Evolutionary conservation across 2,888 invertebrate species (phyloP), one percentile per base, ranked within the genome.

Genomic region (Tanypteryx hageni): DNA sequence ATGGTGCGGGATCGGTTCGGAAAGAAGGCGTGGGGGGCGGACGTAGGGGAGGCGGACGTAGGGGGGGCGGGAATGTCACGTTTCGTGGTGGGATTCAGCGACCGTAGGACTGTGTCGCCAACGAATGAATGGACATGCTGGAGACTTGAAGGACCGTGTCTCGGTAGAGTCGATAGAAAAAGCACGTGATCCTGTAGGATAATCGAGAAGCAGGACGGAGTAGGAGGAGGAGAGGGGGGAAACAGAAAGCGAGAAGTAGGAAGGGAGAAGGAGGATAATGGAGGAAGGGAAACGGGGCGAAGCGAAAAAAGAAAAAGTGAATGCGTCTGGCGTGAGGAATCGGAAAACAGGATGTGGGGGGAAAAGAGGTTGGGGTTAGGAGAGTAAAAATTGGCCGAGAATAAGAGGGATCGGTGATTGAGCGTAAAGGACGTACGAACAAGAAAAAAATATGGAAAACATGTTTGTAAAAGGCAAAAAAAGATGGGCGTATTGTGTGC

Each of bases 91-190:
- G 89, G 56, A 89, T 68, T 64, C 56, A n/a, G 89, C 18, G 89
- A 64, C n/a, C 68, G 64, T 44, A 68, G 18, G 68, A 27, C 89
- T 13, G 89, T 13, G 89, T 89, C 59, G 27, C 86, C 14, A 14
- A 61, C 58, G 61, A 59, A 86, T 64, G 44, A 68, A 64, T 89
- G 89, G 68, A 86, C 59, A 59, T 7, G 83, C n/a, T n/a, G 64
- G 83, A 57, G 83, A 44, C 44, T 14, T 56, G 56, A 56, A 56
- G 16, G 83, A 56, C 56, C 1, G 82, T 18, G 56, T 18, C 18
- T 83, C 57, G 16, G 31, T 31, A 44, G 44, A 27, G 31, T 31
- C 44, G 82, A 44, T 9, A 16, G 18, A 57, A 57, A 83, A n/a
- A 57, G n/a, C 10, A 57, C 56, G 16, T 57, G 83, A 57, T 83